A percentile compares a stretch with the other conserved stretches of the same genome.
Conservation (phyloP, 1,140 invertebrate genomes). For the Sycophaga agraensis region DNA sequence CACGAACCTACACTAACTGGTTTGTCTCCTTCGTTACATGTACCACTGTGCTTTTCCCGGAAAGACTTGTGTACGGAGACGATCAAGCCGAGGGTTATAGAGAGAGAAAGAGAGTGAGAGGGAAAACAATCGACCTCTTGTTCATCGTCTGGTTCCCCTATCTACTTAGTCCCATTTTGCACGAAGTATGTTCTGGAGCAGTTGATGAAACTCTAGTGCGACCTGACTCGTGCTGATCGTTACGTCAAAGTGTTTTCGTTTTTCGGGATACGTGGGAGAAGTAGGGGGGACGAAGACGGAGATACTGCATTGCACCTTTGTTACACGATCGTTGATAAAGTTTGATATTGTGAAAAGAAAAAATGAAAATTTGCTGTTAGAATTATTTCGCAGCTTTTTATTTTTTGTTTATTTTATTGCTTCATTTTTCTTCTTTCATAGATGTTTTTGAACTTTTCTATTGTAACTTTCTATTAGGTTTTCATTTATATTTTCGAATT, state of each 20-base stretch:
- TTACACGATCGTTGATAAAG: slow-evolving; percentile 14
- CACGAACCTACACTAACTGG: background rate
- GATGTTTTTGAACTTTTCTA: background rate
- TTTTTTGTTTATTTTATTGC: background rate
- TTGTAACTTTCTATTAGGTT: background rate
- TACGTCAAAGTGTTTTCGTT: slow-evolving; percentile 14
- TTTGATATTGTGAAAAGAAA: slow-evolving; percentile 7
- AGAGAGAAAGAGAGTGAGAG: slow-evolving; percentile 2
- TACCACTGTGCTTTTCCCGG: background rate
- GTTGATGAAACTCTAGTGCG: slow-evolving; percentile 8
- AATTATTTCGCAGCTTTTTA: background rate
- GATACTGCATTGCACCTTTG: slow-evolving; percentile 9
- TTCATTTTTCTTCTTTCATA: background rate
- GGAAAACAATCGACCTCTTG: background rate
- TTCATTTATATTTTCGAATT: slow-evolving; percentile 11
- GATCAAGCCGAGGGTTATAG: background rate
- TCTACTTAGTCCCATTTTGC: background rate
- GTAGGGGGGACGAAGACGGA: slow-evolving; percentile 1
- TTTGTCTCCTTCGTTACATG: background rate
- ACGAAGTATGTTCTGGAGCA: background rate
- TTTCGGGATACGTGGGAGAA: background rate
- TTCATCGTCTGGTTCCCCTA: slow-evolving; percentile 3
- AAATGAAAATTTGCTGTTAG: background rate
- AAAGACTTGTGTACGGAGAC: too few relatives aligned
- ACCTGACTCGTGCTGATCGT: too few relatives aligned